phyloP scores from a whole-genome alignment of 1,140 invertebrate species.

The Apolygus lucorum region DNA sequence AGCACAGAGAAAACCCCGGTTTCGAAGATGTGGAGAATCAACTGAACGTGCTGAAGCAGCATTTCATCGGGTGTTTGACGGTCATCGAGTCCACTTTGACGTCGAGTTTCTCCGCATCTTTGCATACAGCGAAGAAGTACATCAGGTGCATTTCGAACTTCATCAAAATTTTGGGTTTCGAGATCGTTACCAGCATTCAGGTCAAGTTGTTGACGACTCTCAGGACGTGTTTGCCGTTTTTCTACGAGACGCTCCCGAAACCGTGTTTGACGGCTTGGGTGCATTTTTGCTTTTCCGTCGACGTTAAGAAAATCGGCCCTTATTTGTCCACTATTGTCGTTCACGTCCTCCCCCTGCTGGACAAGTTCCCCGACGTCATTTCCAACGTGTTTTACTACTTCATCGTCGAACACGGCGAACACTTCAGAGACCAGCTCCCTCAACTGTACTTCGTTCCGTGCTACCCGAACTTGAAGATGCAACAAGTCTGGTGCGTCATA shows the following conservation, averaged over 20 bases:
- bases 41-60: slow-evolving; percentile 1
- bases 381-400: slow-evolving; percentile 70
- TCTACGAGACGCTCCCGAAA: neutral
- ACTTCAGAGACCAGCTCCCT: slow-evolving; percentile 54
- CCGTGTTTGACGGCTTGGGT: slow-evolving; percentile 5
- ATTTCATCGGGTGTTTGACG: slow-evolving; percentile 10
- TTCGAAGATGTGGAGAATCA: neutral
- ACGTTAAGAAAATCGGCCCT: slow-evolving; percentile 61
- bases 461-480: slow-evolving; percentile 6
- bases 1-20: neutral
- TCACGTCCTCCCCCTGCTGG: slow-evolving; percentile 64
- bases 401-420: slow-evolving; percentile 61
- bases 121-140: neutral
- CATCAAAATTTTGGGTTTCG: slow-evolving; percentile 7
- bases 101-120: neutral
- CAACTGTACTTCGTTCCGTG: slow-evolving; percentile 74
- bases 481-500: neutral
- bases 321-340: slow-evolving; percentile 74
- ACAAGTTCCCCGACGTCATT: slow-evolving; percentile 56
- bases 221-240: neutral
- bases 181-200: neutral
- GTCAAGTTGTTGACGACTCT: slow-evolving; percentile 8
- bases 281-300: slow-evolving; percentile 50
- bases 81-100: slow-evolving; percentile 3
- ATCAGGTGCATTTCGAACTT: neutral